A percentile compares a stretch with the other conserved stretches of the same genome.
phyloP scores from a whole-genome alignment of 2,797 vertebrate species.

The Cercopithecus mitis region DNA sequence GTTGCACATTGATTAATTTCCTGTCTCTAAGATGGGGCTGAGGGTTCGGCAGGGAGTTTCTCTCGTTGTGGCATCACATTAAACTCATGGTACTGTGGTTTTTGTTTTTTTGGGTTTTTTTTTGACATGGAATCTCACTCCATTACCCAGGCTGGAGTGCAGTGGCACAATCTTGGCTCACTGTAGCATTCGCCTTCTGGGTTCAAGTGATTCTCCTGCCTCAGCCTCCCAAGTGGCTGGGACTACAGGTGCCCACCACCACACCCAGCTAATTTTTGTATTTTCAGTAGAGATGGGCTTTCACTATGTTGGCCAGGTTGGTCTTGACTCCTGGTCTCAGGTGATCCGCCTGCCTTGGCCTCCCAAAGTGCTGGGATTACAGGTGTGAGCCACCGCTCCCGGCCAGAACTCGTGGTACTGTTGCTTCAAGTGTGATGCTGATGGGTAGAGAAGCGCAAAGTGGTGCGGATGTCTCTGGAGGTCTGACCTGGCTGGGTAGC shows the following conservation, averaged over 20 bases:
- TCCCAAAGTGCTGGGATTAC: neutral
- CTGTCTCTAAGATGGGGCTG: neutral
- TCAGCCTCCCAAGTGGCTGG: neutral
- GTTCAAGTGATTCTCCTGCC: neutral
- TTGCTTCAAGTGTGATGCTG: neutral
- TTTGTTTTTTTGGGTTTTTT: neutral
- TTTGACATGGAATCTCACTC: neutral
- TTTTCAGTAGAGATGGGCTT: neutral
- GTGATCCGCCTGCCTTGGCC: neutral
- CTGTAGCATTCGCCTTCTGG: neutral
- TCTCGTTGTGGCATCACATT: fast-evolving
- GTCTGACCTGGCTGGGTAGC: neutral
- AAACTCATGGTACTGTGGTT: neutral
- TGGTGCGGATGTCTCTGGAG: fast-evolving
- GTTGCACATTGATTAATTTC: fast-evolving
- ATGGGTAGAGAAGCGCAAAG: neutral
- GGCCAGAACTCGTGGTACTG: fast-evolving
- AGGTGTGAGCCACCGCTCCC: neutral
- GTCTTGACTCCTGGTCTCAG: neutral
- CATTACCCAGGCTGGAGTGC: neutral
- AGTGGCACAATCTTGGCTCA: neutral
- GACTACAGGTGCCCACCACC: neutral
- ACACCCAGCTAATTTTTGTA: neutral
- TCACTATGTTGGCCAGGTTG: neutral
- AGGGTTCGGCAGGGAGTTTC: neutral